These are phyloP conservation scores for Gallinago stenura DNA, from an alignment of 2,797 vertebrate genomes.

Conservation along the genomic window DNA sequence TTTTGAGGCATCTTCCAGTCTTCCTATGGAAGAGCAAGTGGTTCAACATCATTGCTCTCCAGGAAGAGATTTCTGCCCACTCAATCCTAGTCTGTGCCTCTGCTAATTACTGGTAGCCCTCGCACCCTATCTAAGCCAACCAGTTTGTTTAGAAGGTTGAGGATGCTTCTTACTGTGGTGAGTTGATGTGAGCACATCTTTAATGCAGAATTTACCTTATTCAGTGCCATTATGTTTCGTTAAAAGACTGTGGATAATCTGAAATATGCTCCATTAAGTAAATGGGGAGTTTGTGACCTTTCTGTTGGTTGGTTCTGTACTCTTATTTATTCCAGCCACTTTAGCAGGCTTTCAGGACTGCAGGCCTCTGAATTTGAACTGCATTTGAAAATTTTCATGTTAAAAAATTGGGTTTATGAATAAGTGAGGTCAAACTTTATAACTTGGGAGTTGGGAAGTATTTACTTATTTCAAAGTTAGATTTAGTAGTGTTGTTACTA, in stretches of 20 bases:
- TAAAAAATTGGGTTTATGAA: neutral
- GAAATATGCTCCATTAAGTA: neutral
- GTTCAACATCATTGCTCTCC: neutral
- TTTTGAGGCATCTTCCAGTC: neutral
- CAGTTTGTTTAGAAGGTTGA: neutral
- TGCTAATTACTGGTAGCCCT: neutral
- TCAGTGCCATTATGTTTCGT: neutral
- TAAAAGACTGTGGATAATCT: neutral
- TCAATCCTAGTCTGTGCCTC: rapidly evolving
- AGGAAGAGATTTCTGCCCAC: neutral
- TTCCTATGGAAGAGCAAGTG: neutral
- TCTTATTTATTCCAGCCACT: neutral
- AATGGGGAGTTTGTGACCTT: neutral
- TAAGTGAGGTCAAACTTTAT: neutral
- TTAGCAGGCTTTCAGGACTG: neutral
- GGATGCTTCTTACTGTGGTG: neutral
- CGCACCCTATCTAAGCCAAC: rapidly evolving
- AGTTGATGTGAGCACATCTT: neutral
- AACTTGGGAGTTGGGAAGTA: neutral
- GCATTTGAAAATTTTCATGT: neutral
- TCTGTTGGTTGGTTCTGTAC: rapidly evolving
- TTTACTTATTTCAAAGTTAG: neutral
- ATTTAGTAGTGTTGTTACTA: neutral
- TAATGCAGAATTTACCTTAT: neutral
- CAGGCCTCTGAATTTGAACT: neutral